phyloP scores from a whole-genome alignment of 2,113 vertebrate species.

The Prionailurus viverrinus region DNA sequence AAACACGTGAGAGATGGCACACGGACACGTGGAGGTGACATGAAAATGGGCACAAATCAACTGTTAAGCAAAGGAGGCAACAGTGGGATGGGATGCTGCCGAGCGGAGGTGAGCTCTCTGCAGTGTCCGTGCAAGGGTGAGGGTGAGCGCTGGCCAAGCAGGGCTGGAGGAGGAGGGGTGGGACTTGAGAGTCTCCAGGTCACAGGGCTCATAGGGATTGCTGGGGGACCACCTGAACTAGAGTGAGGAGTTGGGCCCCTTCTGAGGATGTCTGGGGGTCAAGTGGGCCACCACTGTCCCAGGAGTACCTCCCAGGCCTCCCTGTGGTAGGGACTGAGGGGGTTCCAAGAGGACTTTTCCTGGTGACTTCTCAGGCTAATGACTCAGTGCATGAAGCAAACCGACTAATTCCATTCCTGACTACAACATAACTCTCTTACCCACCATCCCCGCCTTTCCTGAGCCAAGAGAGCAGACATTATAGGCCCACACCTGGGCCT shows the following conservation, averaged over 20 bases:
- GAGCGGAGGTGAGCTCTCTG: background rate
- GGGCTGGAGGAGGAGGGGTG: too few relatives aligned
- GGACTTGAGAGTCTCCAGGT: background rate
- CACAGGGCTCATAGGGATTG: background rate
- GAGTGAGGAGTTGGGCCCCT: background rate
- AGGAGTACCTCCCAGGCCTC: background rate
- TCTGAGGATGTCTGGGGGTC: background rate
- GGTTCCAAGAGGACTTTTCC: background rate
- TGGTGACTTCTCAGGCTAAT: background rate
- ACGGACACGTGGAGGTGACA: accelerated
- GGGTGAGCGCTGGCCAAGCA: background rate
- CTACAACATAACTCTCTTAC: background rate
- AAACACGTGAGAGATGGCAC: background rate
- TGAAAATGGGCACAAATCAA: background rate
- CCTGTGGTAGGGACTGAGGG: background rate
- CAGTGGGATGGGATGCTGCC: too few relatives aligned
- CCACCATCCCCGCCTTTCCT: background rate
- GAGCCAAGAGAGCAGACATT: background rate
- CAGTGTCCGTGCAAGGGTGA: background rate
- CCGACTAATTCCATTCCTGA: background rate
- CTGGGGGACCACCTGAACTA: background rate
- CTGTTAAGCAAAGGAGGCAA: background rate
- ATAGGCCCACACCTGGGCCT: background rate
- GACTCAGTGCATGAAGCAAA: background rate
- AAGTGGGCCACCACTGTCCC: background rate